Conservation (phyloP, 1,140 invertebrate genomes). For the Bilobella aurantiaca region DNA sequence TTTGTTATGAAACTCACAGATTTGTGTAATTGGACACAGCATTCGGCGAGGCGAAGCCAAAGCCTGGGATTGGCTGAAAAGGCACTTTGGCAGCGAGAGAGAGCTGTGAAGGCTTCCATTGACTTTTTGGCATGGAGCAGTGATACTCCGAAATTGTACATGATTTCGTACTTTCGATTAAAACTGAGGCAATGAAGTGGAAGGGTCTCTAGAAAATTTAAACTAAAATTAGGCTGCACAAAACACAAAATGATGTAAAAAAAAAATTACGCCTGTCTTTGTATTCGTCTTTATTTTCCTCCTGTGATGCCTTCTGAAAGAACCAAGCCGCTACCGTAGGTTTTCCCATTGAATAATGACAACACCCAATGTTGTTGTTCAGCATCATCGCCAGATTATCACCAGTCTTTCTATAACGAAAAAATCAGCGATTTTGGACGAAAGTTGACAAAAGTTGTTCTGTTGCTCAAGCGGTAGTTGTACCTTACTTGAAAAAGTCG, state of each 20-base stretch:
- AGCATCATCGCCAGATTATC: slow-evolving; percentile 59
- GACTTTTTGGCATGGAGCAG: slow-evolving; percentile 69
- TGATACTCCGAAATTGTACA: slow-evolving; percentile 84
- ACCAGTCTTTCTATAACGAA: slow-evolving; percentile 46
- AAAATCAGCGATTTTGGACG: no score
- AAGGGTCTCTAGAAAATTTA: slow-evolving; percentile 37
- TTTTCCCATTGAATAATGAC: slow-evolving; percentile 76
- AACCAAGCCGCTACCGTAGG: slow-evolving; percentile 74
- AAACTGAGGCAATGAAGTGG: slow-evolving; percentile 50
- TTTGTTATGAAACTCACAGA: slow-evolving; percentile 42
- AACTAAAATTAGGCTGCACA: background rate
- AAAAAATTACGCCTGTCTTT: slow-evolving; percentile 36
- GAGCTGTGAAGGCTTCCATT: slow-evolving; percentile 76
- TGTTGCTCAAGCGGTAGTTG: background rate
- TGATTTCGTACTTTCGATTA: slow-evolving; percentile 63
- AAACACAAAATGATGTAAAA: slow-evolving; percentile 2
- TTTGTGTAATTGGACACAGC: slow-evolving; percentile 66
- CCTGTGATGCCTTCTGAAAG: slow-evolving; percentile 73
- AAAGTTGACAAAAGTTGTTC: slow-evolving; percentile 12
- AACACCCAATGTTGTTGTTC: slow-evolving; percentile 80
- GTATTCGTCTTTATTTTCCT: slow-evolving; percentile 48
- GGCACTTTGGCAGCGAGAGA: slow-evolving; percentile 66
- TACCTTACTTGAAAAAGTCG: background rate
- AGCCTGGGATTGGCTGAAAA: slow-evolving; percentile 78
- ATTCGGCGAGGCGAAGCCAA: slow-evolving; percentile 87